Conservation (phyloP, 1,140 invertebrate species). For the Pogonognathellus flavescens region DNA sequence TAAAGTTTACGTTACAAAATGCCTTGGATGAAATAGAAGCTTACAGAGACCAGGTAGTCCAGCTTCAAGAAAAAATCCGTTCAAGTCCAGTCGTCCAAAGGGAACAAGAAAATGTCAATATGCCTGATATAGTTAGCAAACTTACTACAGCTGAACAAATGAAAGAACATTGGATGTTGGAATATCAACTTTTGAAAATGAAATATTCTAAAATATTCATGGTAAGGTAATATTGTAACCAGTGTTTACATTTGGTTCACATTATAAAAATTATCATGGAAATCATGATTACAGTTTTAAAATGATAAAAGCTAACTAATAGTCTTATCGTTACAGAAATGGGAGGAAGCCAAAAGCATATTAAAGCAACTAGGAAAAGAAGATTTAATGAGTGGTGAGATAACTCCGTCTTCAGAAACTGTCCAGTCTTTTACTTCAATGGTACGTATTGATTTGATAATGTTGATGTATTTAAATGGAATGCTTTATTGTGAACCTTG, state of each 20-base stretch:
- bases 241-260: background rate
- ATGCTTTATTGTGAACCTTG: too few species aligned
- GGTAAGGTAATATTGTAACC: constrained; percentile 21
- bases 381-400: constrained; percentile 59
- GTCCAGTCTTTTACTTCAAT: constrained; percentile 57
- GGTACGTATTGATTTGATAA: too few species aligned
- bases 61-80: constrained; percentile 62
- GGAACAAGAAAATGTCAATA: constrained; percentile 22
- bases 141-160: constrained; percentile 58
- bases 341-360: constrained; percentile 62
- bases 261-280: background rate
- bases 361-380: constrained; percentile 58
- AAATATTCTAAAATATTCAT: constrained; percentile 62
- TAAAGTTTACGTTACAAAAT: constrained; percentile 59
- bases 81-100: background rate
- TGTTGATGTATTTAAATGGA: too few species aligned
- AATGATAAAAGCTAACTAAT: too few species aligned
- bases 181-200: constrained; percentile 63
- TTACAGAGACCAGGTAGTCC: constrained; percentile 59
- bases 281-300: background rate
- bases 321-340: constrained; percentile 56
- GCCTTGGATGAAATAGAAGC: constrained; percentile 62
- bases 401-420: constrained; percentile 55
- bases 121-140: constrained; percentile 51
- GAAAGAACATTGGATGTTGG: constrained; percentile 59